phyloP scores from a whole-genome alignment of 2,113 vertebrate genomes.

The Myrmophylax atrothorax region DNA sequence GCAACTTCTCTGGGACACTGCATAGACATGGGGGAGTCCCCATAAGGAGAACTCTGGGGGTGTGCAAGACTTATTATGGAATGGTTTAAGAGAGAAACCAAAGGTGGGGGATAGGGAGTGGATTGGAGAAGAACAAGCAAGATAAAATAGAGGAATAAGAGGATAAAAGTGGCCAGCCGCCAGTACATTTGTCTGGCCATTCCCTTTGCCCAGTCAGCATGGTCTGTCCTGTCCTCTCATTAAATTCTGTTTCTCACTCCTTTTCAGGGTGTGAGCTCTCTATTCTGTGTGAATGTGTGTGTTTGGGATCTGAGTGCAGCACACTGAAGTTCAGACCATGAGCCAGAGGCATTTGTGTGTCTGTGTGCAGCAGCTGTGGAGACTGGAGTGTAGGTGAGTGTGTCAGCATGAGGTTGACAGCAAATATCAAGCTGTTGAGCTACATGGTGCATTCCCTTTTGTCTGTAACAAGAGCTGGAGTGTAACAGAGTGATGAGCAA shows the following conservation, averaged over 20 bases:
- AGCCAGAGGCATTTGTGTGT: background rate
- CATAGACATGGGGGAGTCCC: background rate
- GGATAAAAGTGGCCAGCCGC: background rate
- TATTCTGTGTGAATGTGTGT: accelerated
- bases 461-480: background rate
- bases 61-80: background rate
- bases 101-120: background rate
- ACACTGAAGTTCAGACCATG: background rate
- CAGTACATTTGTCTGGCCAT: accelerated
- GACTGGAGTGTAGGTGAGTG: accelerated
- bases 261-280: background rate
- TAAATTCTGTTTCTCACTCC: background rate
- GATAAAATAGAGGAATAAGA: background rate
- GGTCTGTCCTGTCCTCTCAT: background rate
- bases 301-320: background rate
- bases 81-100: background rate
- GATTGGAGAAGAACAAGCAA: background rate
- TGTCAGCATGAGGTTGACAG: background rate
- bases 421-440: background rate
- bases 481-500: background rate
- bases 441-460: background rate
- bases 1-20: background rate
- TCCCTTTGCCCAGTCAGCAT: background rate
- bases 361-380: background rate
- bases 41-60: background rate